These are phyloP conservation scores for Agrotis puta DNA, from an alignment of 2,888 invertebrate genomes.

Conservation along the genomic window DNA sequence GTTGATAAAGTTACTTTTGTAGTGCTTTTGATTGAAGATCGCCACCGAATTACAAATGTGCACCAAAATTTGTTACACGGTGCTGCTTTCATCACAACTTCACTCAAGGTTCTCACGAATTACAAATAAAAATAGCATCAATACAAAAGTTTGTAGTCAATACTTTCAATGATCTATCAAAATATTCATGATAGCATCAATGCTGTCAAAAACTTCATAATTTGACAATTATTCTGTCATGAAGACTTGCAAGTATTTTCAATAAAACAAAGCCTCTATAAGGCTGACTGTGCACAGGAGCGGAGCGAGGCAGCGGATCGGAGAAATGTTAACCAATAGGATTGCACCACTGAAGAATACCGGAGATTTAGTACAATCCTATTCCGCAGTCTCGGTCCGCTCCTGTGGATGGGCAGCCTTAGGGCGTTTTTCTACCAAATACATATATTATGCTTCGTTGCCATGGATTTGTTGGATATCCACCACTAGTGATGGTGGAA, in stretches of 20 bases:
- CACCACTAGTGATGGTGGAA: too few relatives aligned
- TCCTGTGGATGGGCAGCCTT: too few relatives aligned
- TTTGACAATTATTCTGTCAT: conserved; percentile 14
- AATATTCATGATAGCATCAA: background rate
- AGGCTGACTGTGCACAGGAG: too few relatives aligned
- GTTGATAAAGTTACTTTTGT: background rate
- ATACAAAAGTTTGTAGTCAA: background rate
- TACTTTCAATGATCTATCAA: background rate
- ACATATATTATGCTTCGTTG: too few relatives aligned
- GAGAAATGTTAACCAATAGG: too few relatives aligned
- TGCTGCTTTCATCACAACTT: conserved; percentile 3
- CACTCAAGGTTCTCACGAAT: background rate
- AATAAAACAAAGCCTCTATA: background rate
- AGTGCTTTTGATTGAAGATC: background rate
- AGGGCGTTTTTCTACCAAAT: too few relatives aligned
- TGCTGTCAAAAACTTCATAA: background rate
- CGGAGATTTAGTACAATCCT: too few relatives aligned
- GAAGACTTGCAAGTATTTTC: background rate
- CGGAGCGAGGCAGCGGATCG: too few relatives aligned
- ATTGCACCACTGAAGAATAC: too few relatives aligned
- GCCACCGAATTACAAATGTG: background rate
- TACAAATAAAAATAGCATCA: too few relatives aligned
- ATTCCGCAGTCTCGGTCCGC: too few relatives aligned
- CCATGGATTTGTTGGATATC: too few relatives aligned
- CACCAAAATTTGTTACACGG: background rate